A percentile compares a stretch with the other conserved stretches of the same genome.
Conservation (phyloP, 2,888 invertebrate genomes). For the Cephonodes hylas region DNA sequence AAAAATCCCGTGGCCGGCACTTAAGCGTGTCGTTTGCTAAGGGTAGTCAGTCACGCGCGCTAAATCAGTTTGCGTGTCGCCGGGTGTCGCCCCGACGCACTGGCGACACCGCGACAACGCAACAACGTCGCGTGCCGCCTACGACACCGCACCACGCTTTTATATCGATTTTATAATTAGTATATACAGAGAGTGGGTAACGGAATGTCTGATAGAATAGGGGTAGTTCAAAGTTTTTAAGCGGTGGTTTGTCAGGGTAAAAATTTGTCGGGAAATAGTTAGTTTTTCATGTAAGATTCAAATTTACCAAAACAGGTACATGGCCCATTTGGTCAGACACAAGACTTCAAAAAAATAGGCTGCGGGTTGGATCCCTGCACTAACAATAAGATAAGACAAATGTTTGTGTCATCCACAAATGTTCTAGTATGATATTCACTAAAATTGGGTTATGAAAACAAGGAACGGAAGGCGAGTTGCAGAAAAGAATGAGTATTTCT, state of each 20-base stretch:
- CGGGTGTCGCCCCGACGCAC: constrained; percentile 7
- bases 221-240: not conserved
- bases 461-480: too few relatives aligned
- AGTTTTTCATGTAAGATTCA: too few relatives aligned
- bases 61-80: constrained; percentile 25
- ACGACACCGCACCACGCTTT: not conserved
- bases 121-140: not conserved
- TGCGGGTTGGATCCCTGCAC: too few relatives aligned
- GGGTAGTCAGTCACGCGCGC: constrained; percentile 25
- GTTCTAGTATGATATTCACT: too few relatives aligned
- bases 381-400: too few relatives aligned
- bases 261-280: too few relatives aligned
- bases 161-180: not conserved
- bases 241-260: not conserved
- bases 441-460: too few relatives aligned
- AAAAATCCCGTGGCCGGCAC: not conserved
- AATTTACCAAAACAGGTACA: too few relatives aligned
- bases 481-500: too few relatives aligned
- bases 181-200: not conserved
- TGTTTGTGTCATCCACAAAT: too few relatives aligned
- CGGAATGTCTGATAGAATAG: not conserved
- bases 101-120: constrained; percentile 13
- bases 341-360: too few relatives aligned
- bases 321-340: too few relatives aligned
- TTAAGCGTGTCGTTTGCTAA: constrained; percentile 1